Base-by-base conservation (phyloP, 2,113 vertebrate genomes). In the Helogale parvula region DNA sequence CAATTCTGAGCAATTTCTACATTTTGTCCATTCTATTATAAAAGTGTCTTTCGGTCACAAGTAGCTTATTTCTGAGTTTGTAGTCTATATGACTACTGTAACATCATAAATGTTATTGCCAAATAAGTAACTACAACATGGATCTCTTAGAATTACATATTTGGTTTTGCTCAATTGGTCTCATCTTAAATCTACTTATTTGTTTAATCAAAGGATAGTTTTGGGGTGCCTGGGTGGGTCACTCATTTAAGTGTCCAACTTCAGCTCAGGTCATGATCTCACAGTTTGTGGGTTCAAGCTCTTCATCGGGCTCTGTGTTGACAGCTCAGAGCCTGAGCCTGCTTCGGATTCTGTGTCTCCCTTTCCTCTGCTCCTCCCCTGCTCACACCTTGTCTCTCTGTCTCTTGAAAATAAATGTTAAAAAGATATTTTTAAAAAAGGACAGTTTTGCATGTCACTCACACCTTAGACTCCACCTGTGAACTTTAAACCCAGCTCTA, bases 1-100 rank as follows among this genome's bases (percentile, higher is more conserved):
- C 54, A 85, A 0, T 84, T 86, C 57, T 92, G 83, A 92, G 76
- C 66, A 84, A 35, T 95, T 83, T 95, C 84, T 76, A 71, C 38
- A 72, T 94, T 74, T 87, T 60, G 0, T 23, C 23, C 19, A 35
- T 68, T 94, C 50, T 92, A 2, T 54, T 81, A 19, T 19, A 72
- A 71, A 97, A 90, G 41, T 50, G 17, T 3, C n/a, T 96, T 10
- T 93, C n/a, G 47, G 9, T 69, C n/a, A 35, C 31, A 91, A 31
- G 69, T n/a, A 47, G 10, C 14, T 63, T 77, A 5, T 84, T 54
- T 27, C 9, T 80, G 57, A 76, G 29, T 52, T 54, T 93, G 38
- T 85, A 25, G 0, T 72, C 35, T 74, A 19, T 29, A 8, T 66
- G 21, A 69, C 31, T 82, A 45, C 19, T 50, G 3, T 68, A 54